phyloP scores from a whole-genome alignment of 2,888 invertebrate genomes.

The Cybosia mesomella region DNA sequence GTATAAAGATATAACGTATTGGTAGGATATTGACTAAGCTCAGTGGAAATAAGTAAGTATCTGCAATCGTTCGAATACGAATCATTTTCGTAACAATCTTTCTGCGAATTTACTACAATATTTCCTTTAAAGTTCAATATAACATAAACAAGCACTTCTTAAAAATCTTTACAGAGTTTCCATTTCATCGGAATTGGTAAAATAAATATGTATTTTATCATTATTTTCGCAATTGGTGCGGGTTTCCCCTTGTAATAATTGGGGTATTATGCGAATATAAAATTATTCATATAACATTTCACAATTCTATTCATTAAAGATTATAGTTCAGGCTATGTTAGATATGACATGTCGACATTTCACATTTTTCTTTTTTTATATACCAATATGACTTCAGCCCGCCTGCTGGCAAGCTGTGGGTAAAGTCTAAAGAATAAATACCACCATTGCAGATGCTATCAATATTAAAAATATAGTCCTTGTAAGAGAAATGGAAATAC shows the following conservation, averaged over 20 bases:
- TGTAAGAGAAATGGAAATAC: too few species aligned
- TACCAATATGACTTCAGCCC: too few species aligned
- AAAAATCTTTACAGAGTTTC: background rate
- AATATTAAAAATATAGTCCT: too few species aligned
- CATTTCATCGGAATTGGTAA: conserved; percentile 1
- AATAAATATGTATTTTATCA: conserved; percentile 1
- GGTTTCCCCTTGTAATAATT: background rate
- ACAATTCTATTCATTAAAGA: too few species aligned
- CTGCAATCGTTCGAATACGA: too few species aligned
- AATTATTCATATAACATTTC: background rate
- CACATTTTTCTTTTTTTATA: too few species aligned
- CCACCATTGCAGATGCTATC: too few species aligned
- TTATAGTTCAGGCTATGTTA: too few species aligned
- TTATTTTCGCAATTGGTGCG: background rate
- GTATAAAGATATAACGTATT: background rate
- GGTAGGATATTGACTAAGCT: background rate
- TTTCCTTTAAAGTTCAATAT: background rate
- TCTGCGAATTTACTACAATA: background rate
- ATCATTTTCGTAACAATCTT: background rate
- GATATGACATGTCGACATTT: too few species aligned
- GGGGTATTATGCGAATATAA: background rate
- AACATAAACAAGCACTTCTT: background rate
- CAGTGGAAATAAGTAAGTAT: background rate
- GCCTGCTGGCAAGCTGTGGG: too few species aligned
- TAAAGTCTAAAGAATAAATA: too few species aligned